Conservation (phyloP, 1,140 invertebrate species). For the Yoshiicerus persimilis region DNA sequence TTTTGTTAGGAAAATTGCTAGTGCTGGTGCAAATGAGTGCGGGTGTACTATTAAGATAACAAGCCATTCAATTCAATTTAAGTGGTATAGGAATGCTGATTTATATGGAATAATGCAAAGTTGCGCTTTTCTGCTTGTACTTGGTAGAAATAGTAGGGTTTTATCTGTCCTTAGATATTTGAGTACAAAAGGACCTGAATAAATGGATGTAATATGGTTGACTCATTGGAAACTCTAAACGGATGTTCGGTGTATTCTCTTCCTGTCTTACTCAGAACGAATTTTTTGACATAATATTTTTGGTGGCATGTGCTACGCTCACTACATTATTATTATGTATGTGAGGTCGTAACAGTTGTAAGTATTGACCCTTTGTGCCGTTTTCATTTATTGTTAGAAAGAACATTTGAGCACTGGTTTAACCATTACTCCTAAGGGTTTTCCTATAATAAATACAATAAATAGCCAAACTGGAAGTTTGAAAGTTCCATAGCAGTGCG, state of each 20-base stretch:
- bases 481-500: too few species aligned
- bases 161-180: too few species aligned
- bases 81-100: too few species aligned
- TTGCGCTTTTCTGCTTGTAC: too few species aligned
- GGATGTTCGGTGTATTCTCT: neutral
- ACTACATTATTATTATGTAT: neutral
- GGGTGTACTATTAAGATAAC: neutral
- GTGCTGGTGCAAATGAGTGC: neutral
- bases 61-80: neutral
- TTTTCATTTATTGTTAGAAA: neutral
- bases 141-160: too few species aligned
- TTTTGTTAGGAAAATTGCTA: neutral
- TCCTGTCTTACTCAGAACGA: neutral
- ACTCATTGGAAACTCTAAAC: neutral
- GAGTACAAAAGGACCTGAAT: too few species aligned
- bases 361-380: neutral
- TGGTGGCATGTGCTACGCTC: neutral
- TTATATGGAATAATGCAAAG: neutral
- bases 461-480: too few species aligned
- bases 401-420: neutral
- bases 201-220: neutral
- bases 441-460: neutral
- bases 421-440: neutral
- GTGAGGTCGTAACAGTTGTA: neutral
- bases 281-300: neutral